phyloP scores from a whole-genome alignment of 2,113 vertebrate species.

The Paedocypris sp. region DNA sequence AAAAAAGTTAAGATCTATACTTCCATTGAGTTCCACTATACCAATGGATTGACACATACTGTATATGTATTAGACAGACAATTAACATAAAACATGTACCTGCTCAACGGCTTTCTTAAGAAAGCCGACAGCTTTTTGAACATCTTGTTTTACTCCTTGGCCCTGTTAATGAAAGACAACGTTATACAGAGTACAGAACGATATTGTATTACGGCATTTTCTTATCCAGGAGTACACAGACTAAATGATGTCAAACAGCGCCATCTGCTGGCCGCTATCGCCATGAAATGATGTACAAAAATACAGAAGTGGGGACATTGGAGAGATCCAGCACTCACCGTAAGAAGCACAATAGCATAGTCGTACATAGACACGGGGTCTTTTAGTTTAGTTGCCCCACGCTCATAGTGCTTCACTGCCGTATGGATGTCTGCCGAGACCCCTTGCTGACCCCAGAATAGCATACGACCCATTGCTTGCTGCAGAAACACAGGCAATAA shows the following conservation, averaged over 20 bases:
- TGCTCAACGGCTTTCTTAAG: slow-evolving; percentile 60
- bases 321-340: slow-evolving; percentile 48
- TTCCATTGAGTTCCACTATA: no score
- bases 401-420: slow-evolving; percentile 61
- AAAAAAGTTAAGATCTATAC: no score
- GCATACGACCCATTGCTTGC: slow-evolving; percentile 64
- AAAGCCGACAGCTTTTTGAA: slow-evolving; percentile 55
- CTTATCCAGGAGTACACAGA: no score
- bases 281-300: no score
- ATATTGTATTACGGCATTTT: background rate
- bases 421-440: slow-evolving; percentile 54
- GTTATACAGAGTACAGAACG: background rate
- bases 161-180: slow-evolving; percentile 48
- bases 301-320: background rate
- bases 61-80: no score
- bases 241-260: background rate
- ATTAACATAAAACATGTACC: slow-evolving; percentile 40
- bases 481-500: slow-evolving; percentile 25
- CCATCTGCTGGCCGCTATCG: background rate
- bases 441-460: slow-evolving; percentile 73
- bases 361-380: slow-evolving; percentile 68
- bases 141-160: slow-evolving; percentile 56
- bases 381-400: slow-evolving; percentile 52
- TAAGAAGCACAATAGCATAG: slow-evolving; percentile 63
- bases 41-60: no score